Percentiles rank a stretch among this genome's conserved stretches.
Evolutionary conservation across 2,888 invertebrate genomes (phyloP).

Genomic region (Caenorhabditis sulstoni): DNA sequence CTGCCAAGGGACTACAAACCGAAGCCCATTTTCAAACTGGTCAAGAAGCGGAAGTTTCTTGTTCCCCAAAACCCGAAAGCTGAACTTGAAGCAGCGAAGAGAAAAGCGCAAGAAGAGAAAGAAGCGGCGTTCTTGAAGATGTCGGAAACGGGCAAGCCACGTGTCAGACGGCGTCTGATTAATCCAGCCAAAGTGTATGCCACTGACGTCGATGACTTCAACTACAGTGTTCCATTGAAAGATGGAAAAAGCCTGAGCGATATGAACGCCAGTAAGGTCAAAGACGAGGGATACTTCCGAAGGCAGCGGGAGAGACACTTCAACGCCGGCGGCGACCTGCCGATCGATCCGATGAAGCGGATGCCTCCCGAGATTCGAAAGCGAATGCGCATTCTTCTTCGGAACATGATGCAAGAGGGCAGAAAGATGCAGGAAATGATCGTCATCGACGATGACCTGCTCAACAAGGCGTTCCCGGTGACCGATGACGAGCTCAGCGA

Average conservation of each 20-base stretch:
- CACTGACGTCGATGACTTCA: slow-evolving; percentile 13
- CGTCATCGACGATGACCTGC: slow-evolving; percentile 5
- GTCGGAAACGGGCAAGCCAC: slow-evolving; percentile 8
- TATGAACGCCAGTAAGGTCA: slow-evolving; percentile 6
- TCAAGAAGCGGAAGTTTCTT: background rate
- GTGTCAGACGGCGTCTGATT: background rate
- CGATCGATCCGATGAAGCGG: slow-evolving; percentile 16
- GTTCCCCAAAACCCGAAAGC: slow-evolving; percentile 9
- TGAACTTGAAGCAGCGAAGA: slow-evolving; percentile 5
- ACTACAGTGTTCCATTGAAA: slow-evolving; percentile 14
- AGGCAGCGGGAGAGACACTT: slow-evolving; percentile 6
- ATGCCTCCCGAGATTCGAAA: slow-evolving; percentile 2
- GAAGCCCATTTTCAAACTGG: background rate
- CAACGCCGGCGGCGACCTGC: slow-evolving; percentile 4
- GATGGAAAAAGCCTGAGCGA: slow-evolving; percentile 19
- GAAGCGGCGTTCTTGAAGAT: slow-evolving; percentile 6
- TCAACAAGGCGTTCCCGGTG: slow-evolving; percentile 35
- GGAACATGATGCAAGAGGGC: slow-evolving; percentile 32
- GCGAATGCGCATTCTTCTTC: slow-evolving; percentile 20
- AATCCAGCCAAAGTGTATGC: background rate
- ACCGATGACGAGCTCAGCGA: slow-evolving; percentile 43
- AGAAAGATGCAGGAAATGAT: slow-evolving; percentile 21
- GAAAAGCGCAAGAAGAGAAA: slow-evolving; percentile 1
- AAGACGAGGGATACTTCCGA: background rate
- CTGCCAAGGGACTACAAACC: background rate